Evolutionary conservation across 2,888 invertebrate species (phyloP).

Genomic region (Argynnis bischoffii): DNA sequence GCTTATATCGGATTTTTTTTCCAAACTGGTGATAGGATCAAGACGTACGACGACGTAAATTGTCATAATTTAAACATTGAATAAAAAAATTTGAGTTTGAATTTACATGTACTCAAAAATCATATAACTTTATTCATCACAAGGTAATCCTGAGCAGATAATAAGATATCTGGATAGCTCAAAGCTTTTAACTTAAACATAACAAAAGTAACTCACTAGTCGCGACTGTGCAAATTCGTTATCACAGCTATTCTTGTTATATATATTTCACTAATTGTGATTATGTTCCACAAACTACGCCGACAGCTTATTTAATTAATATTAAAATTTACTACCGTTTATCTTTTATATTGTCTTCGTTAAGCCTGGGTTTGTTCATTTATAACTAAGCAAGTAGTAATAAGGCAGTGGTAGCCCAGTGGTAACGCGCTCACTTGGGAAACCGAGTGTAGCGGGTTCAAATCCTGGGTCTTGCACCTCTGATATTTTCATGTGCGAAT

Average conservation of each 20-base stretch:
- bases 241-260: conserved; percentile 74
- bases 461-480: too few species aligned
- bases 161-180: neutral
- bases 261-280: conserved; percentile 73
- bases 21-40: too few species aligned
- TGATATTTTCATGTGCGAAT: too few species aligned
- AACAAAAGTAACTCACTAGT: conserved; percentile 52
- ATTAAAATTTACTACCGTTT: conserved; percentile 45
- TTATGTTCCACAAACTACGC: conserved; percentile 61
- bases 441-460: too few species aligned
- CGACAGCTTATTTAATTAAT: conserved; percentile 46
- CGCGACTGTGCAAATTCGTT: conserved; percentile 77
- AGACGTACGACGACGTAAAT: too few species aligned
- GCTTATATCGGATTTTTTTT: too few species aligned
- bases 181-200: conserved; percentile 42
- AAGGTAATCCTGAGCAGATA: neutral
- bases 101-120: too few species aligned
- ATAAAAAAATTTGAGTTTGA: too few species aligned
- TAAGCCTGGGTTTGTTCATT: conserved; percentile 13
- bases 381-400: neutral
- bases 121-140: too few species aligned
- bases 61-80: too few species aligned
- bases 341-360: conserved; percentile 39
- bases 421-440: too few species aligned
- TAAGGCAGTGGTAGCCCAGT: too few species aligned